Evolutionary conservation across 2,113 vertebrate genomes (phyloP).

Genomic region (Phylloscopus trochilus): DNA sequence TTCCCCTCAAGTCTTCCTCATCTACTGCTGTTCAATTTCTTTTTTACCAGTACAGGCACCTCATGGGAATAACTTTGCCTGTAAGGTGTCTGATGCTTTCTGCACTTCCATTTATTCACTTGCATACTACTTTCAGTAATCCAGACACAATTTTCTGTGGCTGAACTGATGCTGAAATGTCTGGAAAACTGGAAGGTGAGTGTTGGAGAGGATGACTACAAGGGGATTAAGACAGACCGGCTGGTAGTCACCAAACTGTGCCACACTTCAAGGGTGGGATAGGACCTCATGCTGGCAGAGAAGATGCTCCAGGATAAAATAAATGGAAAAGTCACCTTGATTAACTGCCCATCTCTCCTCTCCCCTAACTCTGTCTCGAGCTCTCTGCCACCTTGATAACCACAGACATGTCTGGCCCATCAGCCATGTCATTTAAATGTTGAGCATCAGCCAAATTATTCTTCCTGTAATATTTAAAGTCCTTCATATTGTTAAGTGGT

Average conservation of each 20-base stretch:
- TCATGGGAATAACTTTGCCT: neutral
- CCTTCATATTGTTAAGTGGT: neutral
- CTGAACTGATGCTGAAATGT: neutral
- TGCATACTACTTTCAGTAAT: neutral
- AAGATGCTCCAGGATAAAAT: neutral
- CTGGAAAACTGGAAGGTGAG: neutral
- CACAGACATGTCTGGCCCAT: accelerated
- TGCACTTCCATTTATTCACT: neutral
- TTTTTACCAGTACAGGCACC: neutral
- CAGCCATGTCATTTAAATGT: neutral
- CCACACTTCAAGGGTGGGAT: neutral
- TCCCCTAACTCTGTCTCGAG: neutral
- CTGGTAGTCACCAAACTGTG: neutral
- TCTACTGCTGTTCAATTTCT: neutral
- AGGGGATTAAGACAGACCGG: neutral
- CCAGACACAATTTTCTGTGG: neutral
- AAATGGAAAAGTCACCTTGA: neutral
- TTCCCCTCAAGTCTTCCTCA: neutral
- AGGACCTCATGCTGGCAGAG: neutral
- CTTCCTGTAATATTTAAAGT: neutral
- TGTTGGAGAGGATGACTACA: neutral
- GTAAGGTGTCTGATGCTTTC: neutral
- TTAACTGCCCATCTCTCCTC: neutral
- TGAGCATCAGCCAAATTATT: neutral
- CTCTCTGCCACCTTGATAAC: neutral